A percentile compares a stretch with the other conserved stretches of the same genome.
phyloP scores from a whole-genome alignment of 2,888 invertebrate species.

The Ectemnius continuus region DNA sequence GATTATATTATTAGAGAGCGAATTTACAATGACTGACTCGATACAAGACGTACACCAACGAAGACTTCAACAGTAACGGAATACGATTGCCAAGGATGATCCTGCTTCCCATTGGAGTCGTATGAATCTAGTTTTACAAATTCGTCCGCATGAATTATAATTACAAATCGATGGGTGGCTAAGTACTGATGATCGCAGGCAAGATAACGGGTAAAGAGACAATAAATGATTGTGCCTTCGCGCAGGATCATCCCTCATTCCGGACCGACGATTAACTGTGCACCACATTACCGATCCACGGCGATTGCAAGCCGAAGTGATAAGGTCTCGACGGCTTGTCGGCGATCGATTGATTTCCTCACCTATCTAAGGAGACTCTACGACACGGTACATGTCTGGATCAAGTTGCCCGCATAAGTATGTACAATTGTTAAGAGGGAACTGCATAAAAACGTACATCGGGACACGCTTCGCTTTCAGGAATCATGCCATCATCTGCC shows the following conservation, averaged over 20 bases:
- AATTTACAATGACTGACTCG: not conserved
- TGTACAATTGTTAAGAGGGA: constrained; percentile 49
- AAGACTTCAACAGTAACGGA: not conserved
- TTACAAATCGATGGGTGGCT: constrained; percentile 2
- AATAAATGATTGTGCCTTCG: constrained; percentile 3
- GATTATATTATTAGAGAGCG: not conserved
- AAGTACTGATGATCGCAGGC: not conserved
- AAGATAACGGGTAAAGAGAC: constrained; percentile 7
- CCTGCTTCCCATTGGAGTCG: constrained; percentile 21
- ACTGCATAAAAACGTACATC: constrained; percentile 42
- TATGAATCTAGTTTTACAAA: not conserved
- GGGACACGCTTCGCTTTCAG: constrained; percentile 46
- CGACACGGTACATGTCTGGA: constrained; percentile 49
- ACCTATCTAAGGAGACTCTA: constrained; percentile 47
- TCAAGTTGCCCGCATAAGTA: constrained; percentile 40
- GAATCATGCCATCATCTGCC: constrained; percentile 24
- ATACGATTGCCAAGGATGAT: constrained; percentile 38
- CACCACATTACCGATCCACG: constrained; percentile 24
- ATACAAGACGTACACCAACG: not conserved
- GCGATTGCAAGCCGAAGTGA: constrained; percentile 40
- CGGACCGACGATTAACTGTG: constrained; percentile 32
- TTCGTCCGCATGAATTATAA: constrained; percentile 2
- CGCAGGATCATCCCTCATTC: constrained; percentile 37
- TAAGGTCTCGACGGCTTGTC: constrained; percentile 28
- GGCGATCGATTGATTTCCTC: constrained; percentile 40